Evolutionary conservation across 2,113 vertebrate genomes (phyloP).

Genomic region (Peucedramus taeniatus): DNA sequence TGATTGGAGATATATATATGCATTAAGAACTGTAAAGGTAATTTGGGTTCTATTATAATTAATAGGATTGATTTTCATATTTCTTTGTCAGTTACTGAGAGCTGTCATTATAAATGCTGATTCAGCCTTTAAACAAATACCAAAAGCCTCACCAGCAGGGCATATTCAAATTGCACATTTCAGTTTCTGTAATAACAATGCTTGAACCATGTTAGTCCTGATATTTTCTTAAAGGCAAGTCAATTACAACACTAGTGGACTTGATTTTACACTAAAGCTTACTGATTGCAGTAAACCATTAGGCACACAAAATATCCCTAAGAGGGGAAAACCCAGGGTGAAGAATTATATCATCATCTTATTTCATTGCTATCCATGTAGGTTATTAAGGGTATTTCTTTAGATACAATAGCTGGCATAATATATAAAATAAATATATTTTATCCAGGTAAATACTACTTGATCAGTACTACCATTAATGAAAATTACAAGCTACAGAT

Average conservation of each 20-base stretch:
- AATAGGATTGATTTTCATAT: background rate
- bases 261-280: background rate
- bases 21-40: background rate
- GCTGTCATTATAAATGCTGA: background rate
- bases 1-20: background rate
- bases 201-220: background rate
- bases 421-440: background rate
- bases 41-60: background rate
- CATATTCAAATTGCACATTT: background rate
- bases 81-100: background rate
- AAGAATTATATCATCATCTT: background rate
- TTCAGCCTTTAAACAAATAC: background rate
- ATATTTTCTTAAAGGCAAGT: background rate
- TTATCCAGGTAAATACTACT: background rate
- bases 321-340: background rate
- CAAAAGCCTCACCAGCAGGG: background rate
- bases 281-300: background rate
- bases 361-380: background rate
- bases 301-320: background rate
- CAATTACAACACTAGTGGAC: background rate
- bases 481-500: background rate
- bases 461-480: background rate
- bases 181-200: background rate
- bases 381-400: background rate
- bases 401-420: background rate